These are phyloP conservation scores for Desmophyllum pertusum DNA, from an alignment of 92 coral and sea anemone genomes.

Conservation along the genomic window DNA sequence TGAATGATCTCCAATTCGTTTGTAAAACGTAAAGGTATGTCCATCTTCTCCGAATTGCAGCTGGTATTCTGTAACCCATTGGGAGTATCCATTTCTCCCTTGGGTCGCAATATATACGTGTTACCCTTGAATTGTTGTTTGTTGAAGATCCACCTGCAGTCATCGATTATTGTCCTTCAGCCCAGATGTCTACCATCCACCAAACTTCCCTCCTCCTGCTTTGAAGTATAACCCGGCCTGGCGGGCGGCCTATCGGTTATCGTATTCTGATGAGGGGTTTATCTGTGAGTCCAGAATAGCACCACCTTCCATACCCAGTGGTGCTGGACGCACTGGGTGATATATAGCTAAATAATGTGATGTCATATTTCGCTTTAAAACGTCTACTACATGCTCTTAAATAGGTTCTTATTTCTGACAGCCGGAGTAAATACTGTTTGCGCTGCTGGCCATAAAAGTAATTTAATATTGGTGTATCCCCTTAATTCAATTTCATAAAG, in stretches of 20 bases:
- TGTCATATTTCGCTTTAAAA: no score
- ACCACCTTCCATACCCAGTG: conserved; percentile 54
- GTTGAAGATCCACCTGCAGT: conserved; percentile 45
- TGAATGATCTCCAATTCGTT: conserved; percentile 17
- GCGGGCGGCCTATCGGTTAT: conserved; percentile 2
- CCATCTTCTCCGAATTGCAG: conserved; percentile 39
- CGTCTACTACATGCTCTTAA: no score
- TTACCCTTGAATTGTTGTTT: conserved; percentile 24
- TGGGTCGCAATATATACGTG: conserved; percentile 40
- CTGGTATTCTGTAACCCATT: conserved; percentile 58
- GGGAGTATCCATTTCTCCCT: no score
- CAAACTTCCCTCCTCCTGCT: neutral
- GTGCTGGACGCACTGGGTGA: no score
- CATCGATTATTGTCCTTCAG: conserved; percentile 33
- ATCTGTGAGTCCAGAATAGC: conserved; percentile 31
- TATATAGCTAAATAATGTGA: no score
- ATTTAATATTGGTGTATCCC: no score
- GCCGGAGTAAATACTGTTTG: no score
- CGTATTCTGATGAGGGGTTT: neutral
- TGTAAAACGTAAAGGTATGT: conserved; percentile 33
- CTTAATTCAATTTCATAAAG: no score
- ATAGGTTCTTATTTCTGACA: no score
- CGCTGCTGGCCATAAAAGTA: no score
- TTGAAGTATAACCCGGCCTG: conserved; percentile 35
- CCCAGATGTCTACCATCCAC: conserved; percentile 44